These are phyloP conservation scores for Etheostoma nigrum DNA, from an alignment of 2,797 vertebrate genomes.

Conservation along the genomic window DNA sequence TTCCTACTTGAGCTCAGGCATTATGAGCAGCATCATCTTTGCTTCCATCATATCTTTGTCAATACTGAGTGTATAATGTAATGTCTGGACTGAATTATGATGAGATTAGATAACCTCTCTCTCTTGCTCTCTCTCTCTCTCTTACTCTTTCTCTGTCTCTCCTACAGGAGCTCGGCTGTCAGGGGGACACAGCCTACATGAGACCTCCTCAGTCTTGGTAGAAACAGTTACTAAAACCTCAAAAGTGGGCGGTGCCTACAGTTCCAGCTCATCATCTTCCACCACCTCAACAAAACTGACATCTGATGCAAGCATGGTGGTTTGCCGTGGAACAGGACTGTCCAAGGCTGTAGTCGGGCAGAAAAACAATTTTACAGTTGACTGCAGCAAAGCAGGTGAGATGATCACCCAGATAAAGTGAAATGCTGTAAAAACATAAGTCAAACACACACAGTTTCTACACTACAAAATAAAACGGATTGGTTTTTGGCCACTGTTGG, in stretches of 20 bases:
- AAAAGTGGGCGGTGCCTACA: conserved; percentile 86
- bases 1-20: conserved; percentile 24
- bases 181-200: conserved; percentile 96
- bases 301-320: conserved; percentile 93
- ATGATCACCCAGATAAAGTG: neutral
- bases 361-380: conserved; percentile 94
- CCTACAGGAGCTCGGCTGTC: conserved; percentile 90
- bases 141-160: conserved; percentile 3
- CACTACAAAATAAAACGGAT: neutral
- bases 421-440: neutral
- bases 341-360: conserved; percentile 90
- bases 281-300: conserved; percentile 87
- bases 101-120: conserved; percentile 51
- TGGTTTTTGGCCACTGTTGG: neutral
- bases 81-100: conserved; percentile 41
- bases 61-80: conserved; percentile 44
- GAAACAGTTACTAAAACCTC: conserved; percentile 92
- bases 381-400: conserved; percentile 96
- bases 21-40: conserved; percentile 28
- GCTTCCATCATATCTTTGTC: conserved; percentile 36
- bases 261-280: conserved; percentile 84
- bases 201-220: conserved; percentile 95
- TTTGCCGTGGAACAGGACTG: conserved; percentile 91
- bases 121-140: conserved; percentile 14
- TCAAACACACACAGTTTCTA: neutral